phyloP scores from a whole-genome alignment of 2,888 invertebrate genomes.

The Podabrus alpinus region DNA sequence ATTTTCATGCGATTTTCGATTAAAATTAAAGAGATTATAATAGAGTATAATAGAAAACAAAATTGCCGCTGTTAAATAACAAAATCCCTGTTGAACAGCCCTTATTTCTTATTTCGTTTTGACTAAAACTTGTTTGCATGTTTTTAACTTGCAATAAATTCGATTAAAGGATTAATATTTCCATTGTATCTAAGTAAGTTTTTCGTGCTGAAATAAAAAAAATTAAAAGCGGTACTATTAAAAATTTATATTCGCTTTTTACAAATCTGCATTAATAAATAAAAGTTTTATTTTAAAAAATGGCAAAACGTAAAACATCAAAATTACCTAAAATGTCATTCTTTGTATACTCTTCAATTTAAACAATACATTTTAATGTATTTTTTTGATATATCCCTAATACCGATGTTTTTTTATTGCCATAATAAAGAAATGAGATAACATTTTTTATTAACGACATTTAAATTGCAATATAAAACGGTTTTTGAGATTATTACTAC shows the following conservation, averaged over 20 bases:
- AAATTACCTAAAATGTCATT: conserved; percentile 1
- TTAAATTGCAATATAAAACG: conserved; percentile 4
- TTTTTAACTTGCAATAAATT: no score
- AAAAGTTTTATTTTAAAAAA: neutral
- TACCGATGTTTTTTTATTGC: conserved; percentile 1
- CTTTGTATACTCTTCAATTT: neutral
- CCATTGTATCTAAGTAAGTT: no score
- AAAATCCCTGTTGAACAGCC: no score
- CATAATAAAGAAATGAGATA: conserved; percentile 1
- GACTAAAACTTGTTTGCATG: no score
- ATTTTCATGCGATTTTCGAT: no score
- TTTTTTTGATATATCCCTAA: neutral
- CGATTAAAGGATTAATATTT: no score
- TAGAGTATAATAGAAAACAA: no score
- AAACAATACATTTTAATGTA: neutral
- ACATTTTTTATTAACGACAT: conserved; percentile 3
- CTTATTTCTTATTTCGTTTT: no score
- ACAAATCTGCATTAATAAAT: neutral
- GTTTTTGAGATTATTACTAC: conserved; percentile 4
- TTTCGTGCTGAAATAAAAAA: neutral
- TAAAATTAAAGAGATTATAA: no score
- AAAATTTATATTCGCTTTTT: neutral
- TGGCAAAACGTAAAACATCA: neutral
- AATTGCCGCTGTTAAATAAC: no score
- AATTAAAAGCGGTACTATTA: neutral